These are phyloP conservation scores for Thymelicus acteon DNA, from an alignment of 2,888 invertebrate species.

Conservation along the genomic window DNA sequence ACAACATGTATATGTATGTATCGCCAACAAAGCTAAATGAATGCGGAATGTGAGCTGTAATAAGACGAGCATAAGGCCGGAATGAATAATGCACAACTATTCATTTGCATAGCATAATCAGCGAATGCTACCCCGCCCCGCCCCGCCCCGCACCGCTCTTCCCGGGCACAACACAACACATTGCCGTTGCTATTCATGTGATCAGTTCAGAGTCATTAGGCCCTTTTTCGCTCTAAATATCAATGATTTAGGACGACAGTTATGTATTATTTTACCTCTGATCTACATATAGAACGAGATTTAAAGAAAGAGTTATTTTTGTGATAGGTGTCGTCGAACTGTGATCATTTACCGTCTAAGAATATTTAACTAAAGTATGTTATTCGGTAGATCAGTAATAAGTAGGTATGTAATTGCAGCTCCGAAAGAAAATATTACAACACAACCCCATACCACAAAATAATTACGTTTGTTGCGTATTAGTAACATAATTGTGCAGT, in stretches of 20 bases:
- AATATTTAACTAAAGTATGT: too few species aligned
- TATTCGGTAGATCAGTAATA: too few species aligned
- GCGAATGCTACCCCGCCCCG: slow-evolving; percentile 4
- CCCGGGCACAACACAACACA: neutral
- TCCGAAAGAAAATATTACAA: too few species aligned
- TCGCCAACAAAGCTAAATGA: slow-evolving; percentile 12
- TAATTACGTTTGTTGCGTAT: too few species aligned
- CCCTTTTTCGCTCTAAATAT: neutral
- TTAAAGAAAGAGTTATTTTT: too few species aligned
- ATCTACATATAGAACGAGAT: too few species aligned
- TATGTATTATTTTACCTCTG: too few species aligned
- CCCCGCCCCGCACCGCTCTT: neutral
- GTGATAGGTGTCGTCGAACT: too few species aligned
- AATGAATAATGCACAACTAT: slow-evolving; percentile 29
- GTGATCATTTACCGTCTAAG: too few species aligned
- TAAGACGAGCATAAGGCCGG: slow-evolving; percentile 26
- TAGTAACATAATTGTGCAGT: too few species aligned
- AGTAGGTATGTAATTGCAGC: too few species aligned
- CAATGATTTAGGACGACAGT: neutral
- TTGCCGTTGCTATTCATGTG: slow-evolving; percentile 1
- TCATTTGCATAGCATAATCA: slow-evolving; percentile 31
- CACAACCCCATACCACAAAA: too few species aligned
- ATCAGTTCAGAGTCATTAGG: slow-evolving; percentile 14
- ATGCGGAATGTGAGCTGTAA: slow-evolving; percentile 23
- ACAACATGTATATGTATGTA: slow-evolving; percentile 13